A percentile compares a stretch with the other conserved stretches of the same genome.
phyloP scores from a whole-genome alignment of 2,888 invertebrate species.

The Leptinotarsa haldemani region DNA sequence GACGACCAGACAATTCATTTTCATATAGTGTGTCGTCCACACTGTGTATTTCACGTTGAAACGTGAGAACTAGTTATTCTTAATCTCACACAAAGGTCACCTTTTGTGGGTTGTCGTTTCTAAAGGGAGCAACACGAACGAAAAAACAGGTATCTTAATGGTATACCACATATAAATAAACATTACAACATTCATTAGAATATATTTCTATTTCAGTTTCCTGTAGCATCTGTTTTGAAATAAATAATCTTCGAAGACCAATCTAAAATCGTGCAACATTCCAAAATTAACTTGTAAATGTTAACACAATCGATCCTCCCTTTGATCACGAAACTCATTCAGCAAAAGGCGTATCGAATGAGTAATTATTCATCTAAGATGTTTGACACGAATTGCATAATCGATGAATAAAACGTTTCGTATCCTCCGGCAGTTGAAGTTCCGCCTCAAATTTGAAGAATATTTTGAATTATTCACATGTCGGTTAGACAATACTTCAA shows the following conservation, averaged over 20 bases:
- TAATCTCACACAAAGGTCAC: too few relatives aligned
- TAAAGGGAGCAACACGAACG: too few relatives aligned
- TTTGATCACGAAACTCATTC: constrained; percentile 22
- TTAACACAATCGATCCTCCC: constrained; percentile 18
- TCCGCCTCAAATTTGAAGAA: not conserved
- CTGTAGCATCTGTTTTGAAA: too few relatives aligned
- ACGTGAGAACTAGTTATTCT: too few relatives aligned
- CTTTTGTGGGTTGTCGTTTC: too few relatives aligned
- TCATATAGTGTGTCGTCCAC: too few relatives aligned
- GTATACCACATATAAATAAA: too few relatives aligned
- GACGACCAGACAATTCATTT: too few relatives aligned
- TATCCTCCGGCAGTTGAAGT: constrained; percentile 9
- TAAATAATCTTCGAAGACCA: not conserved
- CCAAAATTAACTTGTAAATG: constrained; percentile 17
- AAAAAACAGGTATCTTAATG: too few relatives aligned
- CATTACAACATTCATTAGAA: too few relatives aligned
- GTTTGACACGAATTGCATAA: constrained; percentile 6
- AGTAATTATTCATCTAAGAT: constrained; percentile 11
- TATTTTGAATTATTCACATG: not conserved
- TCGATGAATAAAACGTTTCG: constrained; percentile 7
- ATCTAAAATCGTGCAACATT: constrained; percentile 15
- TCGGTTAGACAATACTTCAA: not conserved
- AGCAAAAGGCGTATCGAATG: constrained; percentile 11
- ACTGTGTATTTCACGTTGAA: too few relatives aligned
- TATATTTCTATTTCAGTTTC: too few relatives aligned